Percentiles rank a stretch among this genome's conserved stretches.
Evolutionary conservation across 2,797 vertebrate species (phyloP).

Genomic region (Buceros bicornis): DNA sequence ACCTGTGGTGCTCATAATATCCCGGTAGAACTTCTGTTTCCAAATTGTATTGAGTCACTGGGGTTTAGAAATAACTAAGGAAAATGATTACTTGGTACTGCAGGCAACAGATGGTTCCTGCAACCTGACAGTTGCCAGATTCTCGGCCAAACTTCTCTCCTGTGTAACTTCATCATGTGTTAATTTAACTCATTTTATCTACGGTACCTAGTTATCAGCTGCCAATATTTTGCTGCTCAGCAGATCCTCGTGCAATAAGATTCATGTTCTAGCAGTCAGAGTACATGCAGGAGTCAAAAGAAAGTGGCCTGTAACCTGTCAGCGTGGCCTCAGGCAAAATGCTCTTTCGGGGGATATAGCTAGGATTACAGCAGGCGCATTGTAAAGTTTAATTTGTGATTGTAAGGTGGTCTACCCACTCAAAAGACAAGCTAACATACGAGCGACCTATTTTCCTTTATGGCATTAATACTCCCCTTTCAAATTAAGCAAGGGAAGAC

Average conservation of each 20-base stretch:
- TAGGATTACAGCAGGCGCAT: not conserved
- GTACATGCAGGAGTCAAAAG: not conserved
- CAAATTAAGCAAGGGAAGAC: not conserved
- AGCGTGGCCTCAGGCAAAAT: not conserved
- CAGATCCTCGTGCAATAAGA: not conserved
- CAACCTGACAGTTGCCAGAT: slow-evolving; percentile 53
- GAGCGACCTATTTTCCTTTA: slow-evolving; percentile 19
- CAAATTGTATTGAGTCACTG: slow-evolving; percentile 9
- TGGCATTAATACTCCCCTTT: not conserved
- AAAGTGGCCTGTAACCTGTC: not conserved
- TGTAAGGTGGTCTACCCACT: slow-evolving; percentile 7
- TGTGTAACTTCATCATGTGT: not conserved
- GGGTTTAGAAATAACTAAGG: slow-evolving; percentile 49
- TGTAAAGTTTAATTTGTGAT: slow-evolving; percentile 31
- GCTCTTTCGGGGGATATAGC: not conserved
- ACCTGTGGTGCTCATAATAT: slow-evolving; percentile 39
- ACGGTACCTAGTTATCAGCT: not conserved
- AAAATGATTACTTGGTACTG: slow-evolving; percentile 46
- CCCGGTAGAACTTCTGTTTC: slow-evolving; percentile 56
- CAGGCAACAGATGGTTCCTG: slow-evolving; percentile 46
- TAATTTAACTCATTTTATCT: slow-evolving; percentile 52
- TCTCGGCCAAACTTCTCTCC: slow-evolving; percentile 44
- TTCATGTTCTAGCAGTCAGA: not conserved
- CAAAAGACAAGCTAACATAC: slow-evolving; percentile 23
- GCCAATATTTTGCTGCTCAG: not conserved